Base-by-base conservation (phyloP, 23 tunicate species). In the Pegea sp. region DNA sequence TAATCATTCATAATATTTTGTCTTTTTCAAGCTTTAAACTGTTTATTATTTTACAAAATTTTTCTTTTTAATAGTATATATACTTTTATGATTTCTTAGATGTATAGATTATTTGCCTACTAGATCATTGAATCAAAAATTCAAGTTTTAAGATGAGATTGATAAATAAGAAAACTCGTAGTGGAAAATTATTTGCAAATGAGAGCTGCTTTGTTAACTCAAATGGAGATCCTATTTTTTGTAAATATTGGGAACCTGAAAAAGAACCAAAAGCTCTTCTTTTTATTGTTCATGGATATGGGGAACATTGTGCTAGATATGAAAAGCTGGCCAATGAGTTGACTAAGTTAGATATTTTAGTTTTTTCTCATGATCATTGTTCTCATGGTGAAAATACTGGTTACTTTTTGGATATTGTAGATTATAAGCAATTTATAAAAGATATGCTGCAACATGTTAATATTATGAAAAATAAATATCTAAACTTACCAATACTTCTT, bases 301-400 rank as follows among this genome's bases (percentile, higher is more conserved):
- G 69, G 19, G 95, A 72, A 54, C 80, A 84, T 59, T 61, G 95
- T 74, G 67, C 56, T 5, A 64, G 95, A 31, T 62, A 72, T 73
- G 84, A 63, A 16, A 29, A 22, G 11, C 3, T 84, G 23, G 95
- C 84, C 4, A 22, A 62, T 34, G 29, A 68, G 42, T 59, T 84
- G 16, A 74, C 52, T 22, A 67, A 59, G 30, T 28, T 62, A 30
- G 95, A 84, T 23, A 54, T 68, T 33, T 49, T 59, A 2, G 84
- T 66, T 16, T 84, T 84, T 53, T 38, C 75, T 25, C 76, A 84
- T 44, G 95, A 84, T 48, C 84, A 67, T 57, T 56, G 71, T 74
- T 29, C 72, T 31, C 95, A 84, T 50, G 95, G 95, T 16, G 84
- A 84, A 49, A 84, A 77, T 64, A 76, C 69, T 30, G 95, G 95